Evolutionary conservation across 2,888 invertebrate genomes (phyloP), one percentile per base, ranked within the genome.

Genomic region (Muscina levida): DNA sequence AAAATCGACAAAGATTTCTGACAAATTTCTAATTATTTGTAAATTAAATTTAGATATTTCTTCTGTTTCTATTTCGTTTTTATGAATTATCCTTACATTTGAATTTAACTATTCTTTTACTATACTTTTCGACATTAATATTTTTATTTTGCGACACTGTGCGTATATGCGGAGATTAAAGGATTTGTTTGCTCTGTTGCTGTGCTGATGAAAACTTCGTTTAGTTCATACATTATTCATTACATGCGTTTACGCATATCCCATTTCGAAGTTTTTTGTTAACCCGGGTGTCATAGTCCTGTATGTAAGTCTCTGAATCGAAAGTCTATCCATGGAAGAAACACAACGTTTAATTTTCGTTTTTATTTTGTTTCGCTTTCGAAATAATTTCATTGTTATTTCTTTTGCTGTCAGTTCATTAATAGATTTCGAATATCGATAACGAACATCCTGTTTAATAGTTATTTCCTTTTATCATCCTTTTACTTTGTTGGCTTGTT

Each of bases 151-250:
- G 56, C 13, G 39, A 57, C 44, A 62, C 53, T 72, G 68, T 68
- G 59, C 62, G 72, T 26, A 65, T 71, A 70, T 44, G 42, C 71
- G 42, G 65, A 79, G 82, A 83, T 83, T 84, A 84, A 82, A 82
- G 82, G 83, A 83, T 83, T 82, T 79, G 42, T 22, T 17, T n/a
- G n/a, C 19, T 17, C 2, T 62, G 39, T 15, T 5, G 31, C 19
- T n/a, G 39, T 57, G 48, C 42, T 59, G 77, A 62, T 71, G 76
- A 81, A 79, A 71, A 74, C 66, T 72, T 73, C 77, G 83, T 82
- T 84, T 87, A 87, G 88, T 88, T 85, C 86, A 87, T 88, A 87
- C 88, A 88, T 88, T 88, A 88, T 88, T 88, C 88, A 88, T 85
- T 84, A 78, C 85, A 85, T 84, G 39, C 42, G 87, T 85, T 83